These are phyloP conservation scores for Campopleginae sp. DNA, from an alignment of 2,888 invertebrate species.

Conservation along the genomic window DNA sequence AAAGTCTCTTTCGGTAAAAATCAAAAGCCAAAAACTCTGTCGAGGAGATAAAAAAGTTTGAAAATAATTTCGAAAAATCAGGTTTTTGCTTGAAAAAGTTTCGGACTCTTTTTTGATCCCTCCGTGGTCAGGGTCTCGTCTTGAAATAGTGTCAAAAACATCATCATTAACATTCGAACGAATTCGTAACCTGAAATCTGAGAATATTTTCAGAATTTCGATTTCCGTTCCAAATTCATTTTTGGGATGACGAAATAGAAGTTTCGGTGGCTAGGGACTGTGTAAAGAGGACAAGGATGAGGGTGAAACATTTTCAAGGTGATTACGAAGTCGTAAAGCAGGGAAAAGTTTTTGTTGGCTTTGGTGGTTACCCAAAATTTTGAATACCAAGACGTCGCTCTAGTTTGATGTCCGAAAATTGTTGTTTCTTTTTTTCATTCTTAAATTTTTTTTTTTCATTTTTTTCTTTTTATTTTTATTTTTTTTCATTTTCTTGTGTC, in stretches of 20 bases:
- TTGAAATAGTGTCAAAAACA: no score
- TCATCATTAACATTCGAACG: no score
- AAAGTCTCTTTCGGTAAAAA: no score
- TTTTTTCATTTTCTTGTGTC: not conserved
- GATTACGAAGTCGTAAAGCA: slow-evolving; percentile 10
- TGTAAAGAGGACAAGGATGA: slow-evolving; percentile 37
- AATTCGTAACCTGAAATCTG: no score
- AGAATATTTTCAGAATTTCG: slow-evolving; percentile 25
- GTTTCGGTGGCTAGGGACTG: slow-evolving; percentile 24
- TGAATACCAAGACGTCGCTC: slow-evolving; percentile 62
- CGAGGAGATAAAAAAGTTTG: no score
- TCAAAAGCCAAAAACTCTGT: no score
- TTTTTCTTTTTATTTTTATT: no score
- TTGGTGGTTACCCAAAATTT: slow-evolving; percentile 76
- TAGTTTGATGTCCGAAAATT: slow-evolving; percentile 21
- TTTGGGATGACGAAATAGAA: slow-evolving; percentile 52
- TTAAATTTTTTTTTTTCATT: no score
- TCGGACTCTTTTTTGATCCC: no score
- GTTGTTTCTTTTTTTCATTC: slow-evolving; percentile 5
- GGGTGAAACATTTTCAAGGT: slow-evolving; percentile 19
- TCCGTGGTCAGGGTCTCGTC: no score
- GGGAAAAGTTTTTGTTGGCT: slow-evolving; percentile 69
- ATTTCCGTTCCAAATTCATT: slow-evolving; percentile 32
- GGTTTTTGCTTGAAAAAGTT: no score
- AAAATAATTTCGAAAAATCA: no score